Evolutionary conservation across 2,113 vertebrate genomes (phyloP).

Genomic region (Seriola aureovittata): DNA sequence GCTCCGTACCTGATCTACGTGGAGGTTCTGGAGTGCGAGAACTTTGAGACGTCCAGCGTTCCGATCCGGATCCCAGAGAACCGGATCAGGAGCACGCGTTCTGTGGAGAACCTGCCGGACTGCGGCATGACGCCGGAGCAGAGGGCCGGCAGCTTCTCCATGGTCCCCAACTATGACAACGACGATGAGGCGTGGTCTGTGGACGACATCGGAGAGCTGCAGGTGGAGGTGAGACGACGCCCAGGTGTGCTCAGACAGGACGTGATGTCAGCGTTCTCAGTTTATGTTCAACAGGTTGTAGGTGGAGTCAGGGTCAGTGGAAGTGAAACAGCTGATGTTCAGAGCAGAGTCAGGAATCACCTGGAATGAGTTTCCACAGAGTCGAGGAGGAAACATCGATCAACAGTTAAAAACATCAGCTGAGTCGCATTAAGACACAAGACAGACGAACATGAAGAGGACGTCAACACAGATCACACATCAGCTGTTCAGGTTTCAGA

Average conservation of each 20-base stretch:
- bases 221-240: slow-evolving; percentile 91
- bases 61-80: slow-evolving; percentile 94
- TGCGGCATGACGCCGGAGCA: slow-evolving; percentile 91
- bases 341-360: too few relatives aligned
- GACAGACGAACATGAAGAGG: too few relatives aligned
- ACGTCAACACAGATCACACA: too few relatives aligned
- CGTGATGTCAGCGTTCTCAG: neutral
- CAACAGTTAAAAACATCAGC: too few relatives aligned
- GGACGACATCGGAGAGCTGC: slow-evolving; percentile 95
- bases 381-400: too few relatives aligned
- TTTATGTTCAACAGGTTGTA: too few relatives aligned
- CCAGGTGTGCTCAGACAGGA: neutral
- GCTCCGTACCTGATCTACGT: slow-evolving; percentile 97
- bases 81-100: slow-evolving; percentile 94
- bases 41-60: slow-evolving; percentile 93
- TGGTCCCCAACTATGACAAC: slow-evolving; percentile 95
- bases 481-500: too few relatives aligned
- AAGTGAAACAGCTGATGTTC: too few relatives aligned
- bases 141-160: slow-evolving; percentile 90
- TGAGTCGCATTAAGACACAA: too few relatives aligned
- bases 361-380: too few relatives aligned
- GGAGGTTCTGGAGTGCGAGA: slow-evolving; percentile 96
- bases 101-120: slow-evolving; percentile 95
- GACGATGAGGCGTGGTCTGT: slow-evolving; percentile 97
- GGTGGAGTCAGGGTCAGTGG: too few relatives aligned